Evolutionary conservation across 2,113 vertebrate species (phyloP).

Genomic region (Columba livia): DNA sequence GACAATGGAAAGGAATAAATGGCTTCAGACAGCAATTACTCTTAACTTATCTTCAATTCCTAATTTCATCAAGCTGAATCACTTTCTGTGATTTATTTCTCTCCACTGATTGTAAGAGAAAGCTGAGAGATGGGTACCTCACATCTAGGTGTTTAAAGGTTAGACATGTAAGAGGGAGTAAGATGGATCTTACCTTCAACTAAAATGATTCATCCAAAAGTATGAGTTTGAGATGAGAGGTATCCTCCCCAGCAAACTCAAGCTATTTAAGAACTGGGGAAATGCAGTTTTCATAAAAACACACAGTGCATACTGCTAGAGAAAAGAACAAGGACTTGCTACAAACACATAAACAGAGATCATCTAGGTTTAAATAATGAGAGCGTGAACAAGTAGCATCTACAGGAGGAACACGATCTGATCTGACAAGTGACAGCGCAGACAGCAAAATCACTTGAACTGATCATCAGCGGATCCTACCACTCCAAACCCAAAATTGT

Average conservation of each 20-base stretch:
- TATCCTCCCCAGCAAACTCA: not conserved
- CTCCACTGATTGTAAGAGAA: not conserved
- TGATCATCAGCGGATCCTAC: not conserved
- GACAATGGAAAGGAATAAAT: conserved; percentile 36
- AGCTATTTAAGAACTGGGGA: not conserved
- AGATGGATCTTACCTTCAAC: not conserved
- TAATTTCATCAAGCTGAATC: conserved; percentile 25
- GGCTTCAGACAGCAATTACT: conserved; percentile 21
- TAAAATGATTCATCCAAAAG: conserved; percentile 1
- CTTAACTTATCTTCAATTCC: not conserved
- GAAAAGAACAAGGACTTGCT: not conserved
- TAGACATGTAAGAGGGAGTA: not conserved
- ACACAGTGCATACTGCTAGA: not conserved
- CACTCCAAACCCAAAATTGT: not conserved
- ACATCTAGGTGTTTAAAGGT: not conserved
- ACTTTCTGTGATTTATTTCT: not conserved
- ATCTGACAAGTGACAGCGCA: not conserved
- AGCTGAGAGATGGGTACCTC: not conserved
- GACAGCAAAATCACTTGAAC: not conserved
- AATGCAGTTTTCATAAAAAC: not conserved
- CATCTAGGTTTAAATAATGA: not conserved
- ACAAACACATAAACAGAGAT: not conserved
- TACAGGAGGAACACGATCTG: not conserved
- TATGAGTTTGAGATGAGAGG: not conserved
- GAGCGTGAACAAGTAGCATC: not conserved